These are phyloP conservation scores for Spongilla lacustris DNA, from an alignment of 37 sponge, comb jelly and placozoan species.

Conservation along the genomic window DNA sequence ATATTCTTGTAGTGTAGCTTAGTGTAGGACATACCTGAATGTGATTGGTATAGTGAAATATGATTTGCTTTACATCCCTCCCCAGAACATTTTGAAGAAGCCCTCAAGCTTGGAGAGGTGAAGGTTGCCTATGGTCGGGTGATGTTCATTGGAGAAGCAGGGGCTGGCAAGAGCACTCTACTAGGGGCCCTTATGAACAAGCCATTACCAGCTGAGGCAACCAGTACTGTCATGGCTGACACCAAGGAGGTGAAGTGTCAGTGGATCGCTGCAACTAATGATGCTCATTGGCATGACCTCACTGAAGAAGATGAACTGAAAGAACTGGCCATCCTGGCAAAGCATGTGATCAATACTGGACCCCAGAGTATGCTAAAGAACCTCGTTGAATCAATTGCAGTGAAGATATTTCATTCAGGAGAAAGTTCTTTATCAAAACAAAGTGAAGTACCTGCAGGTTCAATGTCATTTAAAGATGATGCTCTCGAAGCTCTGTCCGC, in stretches of 20 bases:
- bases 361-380: too few relatives aligned
- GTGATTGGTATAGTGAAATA: too few relatives aligned
- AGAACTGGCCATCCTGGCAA: background rate
- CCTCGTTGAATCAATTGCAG: too few relatives aligned
- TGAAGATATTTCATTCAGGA: background rate
- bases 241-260: background rate
- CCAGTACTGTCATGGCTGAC: background rate
- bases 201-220: background rate
- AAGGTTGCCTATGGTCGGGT: slow-evolving; percentile 4
- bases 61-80: too few relatives aligned
- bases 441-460: too few relatives aligned
- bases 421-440: background rate
- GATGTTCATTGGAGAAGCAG: slow-evolving; percentile 11
- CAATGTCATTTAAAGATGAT: too few relatives aligned
- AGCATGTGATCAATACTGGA: too few relatives aligned
- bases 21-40: too few relatives aligned
- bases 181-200: background rate
- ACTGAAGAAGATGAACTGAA: background rate
- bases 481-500: too few relatives aligned
- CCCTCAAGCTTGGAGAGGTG: slow-evolving; percentile 1
- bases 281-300: background rate
- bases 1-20: too few relatives aligned
- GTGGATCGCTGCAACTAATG: background rate
- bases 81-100: background rate
- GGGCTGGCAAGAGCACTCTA: slow-evolving; percentile 4